Percentiles rank a stretch among this genome's conserved stretches.
phyloP scores from a whole-genome alignment of 2,113 vertebrate species.

The Erythrocercus mccallii region DNA sequence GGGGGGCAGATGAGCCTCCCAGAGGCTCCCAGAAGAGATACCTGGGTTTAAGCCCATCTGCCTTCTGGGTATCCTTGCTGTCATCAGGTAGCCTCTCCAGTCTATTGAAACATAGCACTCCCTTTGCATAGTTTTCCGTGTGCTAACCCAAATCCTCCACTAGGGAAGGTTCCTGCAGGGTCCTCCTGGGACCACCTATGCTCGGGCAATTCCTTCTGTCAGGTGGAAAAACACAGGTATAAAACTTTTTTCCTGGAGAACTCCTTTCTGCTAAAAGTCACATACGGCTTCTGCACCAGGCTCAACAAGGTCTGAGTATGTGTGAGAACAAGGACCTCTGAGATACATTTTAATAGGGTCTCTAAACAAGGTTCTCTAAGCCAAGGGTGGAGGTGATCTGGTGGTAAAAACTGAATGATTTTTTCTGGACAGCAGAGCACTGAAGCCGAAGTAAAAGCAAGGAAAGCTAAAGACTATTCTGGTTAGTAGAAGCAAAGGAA shows the following conservation, averaged over 20 bases:
- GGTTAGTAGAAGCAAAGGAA: not conserved
- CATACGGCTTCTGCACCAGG: not conserved
- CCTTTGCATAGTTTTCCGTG: not conserved
- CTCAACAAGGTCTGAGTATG: not conserved
- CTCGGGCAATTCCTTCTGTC: not conserved
- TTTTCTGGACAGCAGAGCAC: not conserved
- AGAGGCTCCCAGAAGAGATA: too few relatives aligned
- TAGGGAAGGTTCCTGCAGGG: not conserved
- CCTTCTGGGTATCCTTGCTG: not conserved
- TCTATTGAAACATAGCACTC: not conserved
- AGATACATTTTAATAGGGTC: not conserved
- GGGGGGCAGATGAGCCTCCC: not conserved
- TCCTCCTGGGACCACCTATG: too few relatives aligned
- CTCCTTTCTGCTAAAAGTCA: not conserved
- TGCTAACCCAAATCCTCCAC: not conserved
- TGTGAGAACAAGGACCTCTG: not conserved
- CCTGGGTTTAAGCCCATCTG: not conserved
- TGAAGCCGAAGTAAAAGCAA: not conserved
- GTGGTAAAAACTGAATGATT: not conserved
- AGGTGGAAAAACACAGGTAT: not conserved
- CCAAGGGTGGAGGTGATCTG: not conserved
- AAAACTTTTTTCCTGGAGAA: not conserved
- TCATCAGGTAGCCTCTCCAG: not conserved
- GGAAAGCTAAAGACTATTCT: not conserved
- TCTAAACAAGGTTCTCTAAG: not conserved